Conservation (phyloP, 2,888 invertebrate species). For the Lithosia quadra region DNA sequence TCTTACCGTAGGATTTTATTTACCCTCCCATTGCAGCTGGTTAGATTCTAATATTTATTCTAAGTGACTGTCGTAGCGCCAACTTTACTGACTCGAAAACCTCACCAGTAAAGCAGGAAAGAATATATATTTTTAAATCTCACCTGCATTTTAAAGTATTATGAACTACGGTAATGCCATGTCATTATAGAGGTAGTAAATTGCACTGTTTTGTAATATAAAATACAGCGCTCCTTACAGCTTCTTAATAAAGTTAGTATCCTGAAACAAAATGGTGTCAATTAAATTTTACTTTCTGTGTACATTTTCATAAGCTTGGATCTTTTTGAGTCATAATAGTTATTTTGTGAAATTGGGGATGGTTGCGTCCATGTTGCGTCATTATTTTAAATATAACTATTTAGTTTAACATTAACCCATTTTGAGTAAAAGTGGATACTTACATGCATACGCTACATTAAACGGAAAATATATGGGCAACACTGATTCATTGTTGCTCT, state of each 20-base stretch:
- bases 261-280: neutral
- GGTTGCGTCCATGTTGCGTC: too few relatives aligned
- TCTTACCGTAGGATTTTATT: neutral
- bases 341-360: too few relatives aligned
- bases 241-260: neutral
- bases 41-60: conserved; percentile 6
- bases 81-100: conserved; percentile 4
- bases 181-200: neutral
- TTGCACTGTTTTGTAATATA: neutral
- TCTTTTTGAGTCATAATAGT: too few relatives aligned
- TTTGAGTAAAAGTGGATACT: too few relatives aligned
- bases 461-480: too few relatives aligned
- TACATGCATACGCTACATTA: too few relatives aligned
- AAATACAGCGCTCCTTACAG: neutral
- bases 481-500: too few relatives aligned
- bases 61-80: conserved; percentile 2
- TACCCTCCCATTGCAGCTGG: neutral
- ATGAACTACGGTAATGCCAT: neutral
- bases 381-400: too few relatives aligned
- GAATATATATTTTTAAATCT: conserved; percentile 7
- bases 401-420: too few relatives aligned
- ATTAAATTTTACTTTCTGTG: too few relatives aligned
- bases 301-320: neutral
- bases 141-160: neutral
- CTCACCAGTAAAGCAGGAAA: neutral